Percentiles rank a stretch among this genome's conserved stretches.
Evolutionary conservation across 2,797 vertebrate species (phyloP).

Genomic region (Argya squamiceps): DNA sequence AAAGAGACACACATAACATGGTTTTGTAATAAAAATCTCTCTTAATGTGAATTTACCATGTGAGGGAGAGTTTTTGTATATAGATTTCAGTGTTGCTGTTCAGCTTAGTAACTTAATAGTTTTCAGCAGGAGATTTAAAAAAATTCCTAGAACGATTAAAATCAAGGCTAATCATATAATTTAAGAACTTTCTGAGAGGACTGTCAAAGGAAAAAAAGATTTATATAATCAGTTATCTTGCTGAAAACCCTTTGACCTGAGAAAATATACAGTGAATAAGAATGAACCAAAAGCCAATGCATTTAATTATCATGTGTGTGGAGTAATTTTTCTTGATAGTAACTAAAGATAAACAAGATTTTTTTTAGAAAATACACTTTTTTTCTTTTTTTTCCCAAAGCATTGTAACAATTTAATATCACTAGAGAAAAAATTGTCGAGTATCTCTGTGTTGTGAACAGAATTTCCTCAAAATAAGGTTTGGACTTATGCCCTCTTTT

Average conservation of each 20-base stretch:
- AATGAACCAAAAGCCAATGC: neutral
- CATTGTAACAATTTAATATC: neutral
- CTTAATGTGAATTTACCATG: neutral
- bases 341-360: neutral
- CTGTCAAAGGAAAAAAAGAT: neutral
- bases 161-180: constrained; percentile 6
- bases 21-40: neutral
- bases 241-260: neutral
- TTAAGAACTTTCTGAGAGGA: constrained; percentile 14
- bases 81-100: neutral
- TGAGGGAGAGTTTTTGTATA: neutral
- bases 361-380: no score
- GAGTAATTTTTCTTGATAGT: neutral
- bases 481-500: neutral
- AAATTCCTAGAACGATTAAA: neutral
- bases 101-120: neutral
- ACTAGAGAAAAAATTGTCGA: neutral
- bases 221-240: neutral
- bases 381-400: fast-evolving
- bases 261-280: neutral
- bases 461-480: neutral
- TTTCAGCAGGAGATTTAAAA: neutral
- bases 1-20: neutral
- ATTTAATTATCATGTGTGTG: neutral
- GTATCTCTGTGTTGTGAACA: neutral